A percentile compares a stretch with the other conserved stretches of the same genome.
Conservation (phyloP, 2,797 vertebrate species). For the Silurus aristotelis region DNA sequence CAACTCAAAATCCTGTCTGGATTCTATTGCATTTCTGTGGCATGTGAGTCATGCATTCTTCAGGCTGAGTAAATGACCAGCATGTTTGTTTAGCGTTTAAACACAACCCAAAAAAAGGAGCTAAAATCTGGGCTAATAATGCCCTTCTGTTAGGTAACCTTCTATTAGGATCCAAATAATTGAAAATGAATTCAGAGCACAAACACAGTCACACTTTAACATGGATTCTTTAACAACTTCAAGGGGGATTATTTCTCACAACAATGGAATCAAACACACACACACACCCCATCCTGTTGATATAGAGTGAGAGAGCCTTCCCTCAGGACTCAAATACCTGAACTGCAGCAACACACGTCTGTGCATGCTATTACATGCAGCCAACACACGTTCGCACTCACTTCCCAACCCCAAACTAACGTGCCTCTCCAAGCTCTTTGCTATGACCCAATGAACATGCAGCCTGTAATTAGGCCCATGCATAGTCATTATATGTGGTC, state of each 20-base stretch:
- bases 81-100: conserved; percentile 50
- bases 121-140: conserved; percentile 7
- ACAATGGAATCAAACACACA: conserved; percentile 46
- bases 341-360: conserved; percentile 70
- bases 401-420: conserved; percentile 39
- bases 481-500: conserved; percentile 56
- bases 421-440: conserved; percentile 49
- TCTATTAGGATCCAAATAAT: conserved; percentile 9
- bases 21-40: conserved; percentile 46
- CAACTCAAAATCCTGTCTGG: conserved; percentile 39
- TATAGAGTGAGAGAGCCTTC: conserved; percentile 64
- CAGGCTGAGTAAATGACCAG: conserved; percentile 44
- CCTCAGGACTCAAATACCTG: conserved; percentile 79
- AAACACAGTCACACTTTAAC: conserved; percentile 45
- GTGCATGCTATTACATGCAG: conserved; percentile 64
- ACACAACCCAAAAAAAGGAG: conserved; percentile 34
- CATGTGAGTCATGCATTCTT: conserved; percentile 48
- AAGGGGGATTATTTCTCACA: conserved; percentile 46
- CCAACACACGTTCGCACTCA: conserved; percentile 37
- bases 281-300: conserved; percentile 47
- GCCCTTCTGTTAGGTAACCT: conserved; percentile 32
- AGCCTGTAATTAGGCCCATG: conserved; percentile 54
- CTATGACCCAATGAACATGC: conserved; percentile 48
- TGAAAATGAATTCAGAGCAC: conserved; percentile 12
- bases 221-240: conserved; percentile 44